Base-by-base conservation (phyloP, 2,113 vertebrate species). In the Ursus arctos region DNA sequence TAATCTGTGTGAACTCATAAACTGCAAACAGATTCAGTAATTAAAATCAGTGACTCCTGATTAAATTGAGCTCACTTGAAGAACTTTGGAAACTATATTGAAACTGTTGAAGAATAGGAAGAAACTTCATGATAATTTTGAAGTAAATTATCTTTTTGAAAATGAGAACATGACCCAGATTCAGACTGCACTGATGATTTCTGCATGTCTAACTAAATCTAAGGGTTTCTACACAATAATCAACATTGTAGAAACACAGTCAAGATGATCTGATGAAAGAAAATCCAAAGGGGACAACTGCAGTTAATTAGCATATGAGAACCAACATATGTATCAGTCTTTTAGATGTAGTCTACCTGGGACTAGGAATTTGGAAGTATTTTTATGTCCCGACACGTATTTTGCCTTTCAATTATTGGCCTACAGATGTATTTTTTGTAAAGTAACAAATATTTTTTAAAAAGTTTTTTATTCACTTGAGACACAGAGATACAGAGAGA, bases 141-240 rank as follows among this genome's bases (percentile, higher is more conserved):
- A 99, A 99, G 99, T 99, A 98, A 99, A 99, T 94, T 99, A 99
- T 98, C 99, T 99, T 92, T 99, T 99, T 99, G 99, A 99, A 98
- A 99, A 99, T 86, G 99, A 99, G 97, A 99, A 99, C 98, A 98
- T 99, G 99, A 99, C 99, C 77, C 99, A 99, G 98, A 99, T 99
- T 82, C 99, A 99, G 98, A 99, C 99, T 81, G 99, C 99, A 61
- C 97, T 99, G 72, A 99, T 99, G 1, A 98, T 99, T 21, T 98
- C 99, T 97, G 99, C 99, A 72, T 99, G 99, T 93, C 98, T 99
- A 99, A 99, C 99, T 61, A 99, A 99, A 99, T 99, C 98, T 83
- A 99, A 99, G 99, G 99, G 98, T 63, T 99, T 99, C 96, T 98
- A 99, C 95, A 98, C 99, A 85, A 99, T 99, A 97, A 96, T 99